Conservation (phyloP, 1,140 invertebrate species). For the Melanaphis sacchari region DNA sequence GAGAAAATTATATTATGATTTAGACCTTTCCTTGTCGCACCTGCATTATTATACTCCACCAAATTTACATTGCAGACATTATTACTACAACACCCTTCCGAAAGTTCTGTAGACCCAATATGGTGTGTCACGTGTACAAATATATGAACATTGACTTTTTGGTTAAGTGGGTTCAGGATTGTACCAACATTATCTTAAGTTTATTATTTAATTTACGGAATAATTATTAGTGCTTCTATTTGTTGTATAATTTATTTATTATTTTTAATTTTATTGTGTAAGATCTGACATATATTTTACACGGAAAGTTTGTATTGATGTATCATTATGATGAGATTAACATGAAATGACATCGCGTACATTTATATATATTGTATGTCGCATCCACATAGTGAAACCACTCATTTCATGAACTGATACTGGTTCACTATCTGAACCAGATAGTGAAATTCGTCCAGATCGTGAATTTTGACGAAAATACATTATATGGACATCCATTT, state of each 20-base stretch:
- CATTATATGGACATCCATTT: no score
- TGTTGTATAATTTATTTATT: neutral
- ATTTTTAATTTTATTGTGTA: neutral
- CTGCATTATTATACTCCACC: neutral
- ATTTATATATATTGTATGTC: no score
- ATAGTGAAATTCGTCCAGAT: no score
- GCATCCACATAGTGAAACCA: no score
- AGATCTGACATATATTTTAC: neutral
- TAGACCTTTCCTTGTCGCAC: neutral
- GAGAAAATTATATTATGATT: neutral
- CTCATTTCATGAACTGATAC: no score
- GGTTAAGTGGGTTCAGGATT: neutral
- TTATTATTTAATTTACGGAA: neutral
- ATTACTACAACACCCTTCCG: neutral
- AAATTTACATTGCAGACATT: neutral
- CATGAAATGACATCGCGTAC: neutral
- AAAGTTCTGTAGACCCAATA: neutral
- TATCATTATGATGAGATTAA: neutral
- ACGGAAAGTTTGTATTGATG: neutral
- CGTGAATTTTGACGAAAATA: no score
- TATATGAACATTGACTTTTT: neutral
- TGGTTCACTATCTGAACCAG: no score
- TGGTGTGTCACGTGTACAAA: neutral
- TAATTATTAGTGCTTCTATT: neutral
- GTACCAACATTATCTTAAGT: neutral